A percentile compares a stretch with the other conserved stretches of the same genome.
Evolutionary conservation across 2,113 vertebrate genomes (phyloP).

Genomic region (Paradisaea rubra): DNA sequence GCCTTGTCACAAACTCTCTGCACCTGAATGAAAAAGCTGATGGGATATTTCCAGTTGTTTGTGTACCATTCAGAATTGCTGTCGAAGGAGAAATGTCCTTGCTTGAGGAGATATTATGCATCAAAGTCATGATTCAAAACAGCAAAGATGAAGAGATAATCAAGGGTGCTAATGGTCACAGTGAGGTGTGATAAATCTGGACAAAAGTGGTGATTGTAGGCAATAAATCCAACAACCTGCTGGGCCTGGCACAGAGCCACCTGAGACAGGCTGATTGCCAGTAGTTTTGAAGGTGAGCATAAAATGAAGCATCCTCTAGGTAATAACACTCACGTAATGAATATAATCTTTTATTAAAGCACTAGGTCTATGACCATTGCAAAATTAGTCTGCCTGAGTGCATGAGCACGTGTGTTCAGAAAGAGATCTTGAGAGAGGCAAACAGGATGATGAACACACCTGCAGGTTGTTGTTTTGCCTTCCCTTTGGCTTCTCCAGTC

Average conservation of each 20-base stretch:
- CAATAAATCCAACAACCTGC: background rate
- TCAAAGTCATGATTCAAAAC: background rate
- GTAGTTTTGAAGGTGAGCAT: background rate
- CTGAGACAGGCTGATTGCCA: background rate
- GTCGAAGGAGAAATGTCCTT: background rate
- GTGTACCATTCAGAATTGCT: background rate
- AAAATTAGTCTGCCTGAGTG: background rate
- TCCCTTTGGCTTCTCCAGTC: background rate
- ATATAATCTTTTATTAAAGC: background rate
- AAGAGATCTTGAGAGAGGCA: background rate
- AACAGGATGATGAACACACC: background rate
- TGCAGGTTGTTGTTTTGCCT: background rate
- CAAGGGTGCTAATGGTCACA: background rate
- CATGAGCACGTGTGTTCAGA: background rate
- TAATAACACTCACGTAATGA: slow-evolving; percentile 1
- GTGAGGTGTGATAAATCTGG: background rate
- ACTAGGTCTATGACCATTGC: background rate
- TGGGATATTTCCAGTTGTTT: background rate
- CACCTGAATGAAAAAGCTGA: background rate
- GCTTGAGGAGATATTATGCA: background rate
- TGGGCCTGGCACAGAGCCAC: background rate
- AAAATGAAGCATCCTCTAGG: slow-evolving; percentile 14
- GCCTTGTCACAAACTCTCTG: background rate
- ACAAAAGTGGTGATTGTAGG: background rate
- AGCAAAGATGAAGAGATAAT: slow-evolving; percentile 16